These are phyloP conservation scores for Salmo trutta DNA, from an alignment of 2,797 vertebrate genomes.

Conservation along the genomic window DNA sequence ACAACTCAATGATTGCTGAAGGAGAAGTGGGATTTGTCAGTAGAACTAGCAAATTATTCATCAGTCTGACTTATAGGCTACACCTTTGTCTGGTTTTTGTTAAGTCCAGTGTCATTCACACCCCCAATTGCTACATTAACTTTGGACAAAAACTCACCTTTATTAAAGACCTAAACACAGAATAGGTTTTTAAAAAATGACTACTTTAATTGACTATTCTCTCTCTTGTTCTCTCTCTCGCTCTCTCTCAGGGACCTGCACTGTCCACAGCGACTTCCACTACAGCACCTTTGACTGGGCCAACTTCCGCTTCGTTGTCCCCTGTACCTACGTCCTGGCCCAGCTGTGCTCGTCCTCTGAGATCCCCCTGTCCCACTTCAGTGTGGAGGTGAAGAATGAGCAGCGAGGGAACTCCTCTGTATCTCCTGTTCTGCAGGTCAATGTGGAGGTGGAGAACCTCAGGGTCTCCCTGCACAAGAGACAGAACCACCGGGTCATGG, in stretches of 20 bases:
- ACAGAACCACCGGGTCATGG: slow-evolving; percentile 73
- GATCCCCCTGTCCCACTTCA: slow-evolving; percentile 70
- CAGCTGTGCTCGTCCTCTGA: slow-evolving; percentile 69
- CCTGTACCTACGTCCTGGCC: slow-evolving; percentile 81
- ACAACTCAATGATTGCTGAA: neutral
- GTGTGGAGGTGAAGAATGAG: slow-evolving; percentile 76
- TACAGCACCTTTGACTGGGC: slow-evolving; percentile 82
- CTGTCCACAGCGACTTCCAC: slow-evolving; percentile 73
- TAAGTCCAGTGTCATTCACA: slow-evolving; percentile 21
- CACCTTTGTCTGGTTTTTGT: slow-evolving; percentile 5
- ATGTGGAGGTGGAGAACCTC: slow-evolving; percentile 60
- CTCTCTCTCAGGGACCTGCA: slow-evolving; percentile 69
- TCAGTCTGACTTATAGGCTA: slow-evolving; percentile 20
- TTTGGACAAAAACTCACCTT: slow-evolving; percentile 20
- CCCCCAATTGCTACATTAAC: slow-evolving; percentile 37
- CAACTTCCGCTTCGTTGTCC: slow-evolving; percentile 73
- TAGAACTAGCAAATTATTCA: neutral
- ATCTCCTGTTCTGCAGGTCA: slow-evolving; percentile 69
- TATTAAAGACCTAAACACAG: slow-evolving; percentile 14
- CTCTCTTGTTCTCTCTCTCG: neutral
- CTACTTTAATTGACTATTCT: neutral
- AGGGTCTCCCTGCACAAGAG: slow-evolving; percentile 70
- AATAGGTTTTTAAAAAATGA: neutral
- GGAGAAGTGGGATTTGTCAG: neutral
- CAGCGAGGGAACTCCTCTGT: slow-evolving; percentile 60